Evolutionary conservation across 2,888 invertebrate genomes (phyloP).

Genomic region (Lithophane semibrunnea): DNA sequence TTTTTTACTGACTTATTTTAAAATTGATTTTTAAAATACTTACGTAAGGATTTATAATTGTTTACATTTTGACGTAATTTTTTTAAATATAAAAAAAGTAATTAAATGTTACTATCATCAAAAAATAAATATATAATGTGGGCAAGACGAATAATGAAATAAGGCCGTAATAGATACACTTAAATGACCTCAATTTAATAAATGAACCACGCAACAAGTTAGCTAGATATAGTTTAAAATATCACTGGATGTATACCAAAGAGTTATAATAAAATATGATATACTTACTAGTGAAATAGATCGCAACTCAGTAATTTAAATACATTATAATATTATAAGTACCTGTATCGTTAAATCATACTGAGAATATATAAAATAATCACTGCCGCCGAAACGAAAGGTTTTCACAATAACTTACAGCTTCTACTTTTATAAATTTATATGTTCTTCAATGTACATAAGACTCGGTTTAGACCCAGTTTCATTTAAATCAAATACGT

Average conservation of each 20-base stretch:
- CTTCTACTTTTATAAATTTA: slow-evolving; percentile 68
- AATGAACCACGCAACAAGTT: slow-evolving; percentile 40
- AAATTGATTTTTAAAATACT: slow-evolving; percentile 14
- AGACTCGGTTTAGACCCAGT: slow-evolving; percentile 23
- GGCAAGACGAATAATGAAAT: slow-evolving; percentile 28
- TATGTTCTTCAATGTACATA: slow-evolving; percentile 60
- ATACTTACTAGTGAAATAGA: slow-evolving; percentile 56
- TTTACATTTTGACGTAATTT: slow-evolving; percentile 16
- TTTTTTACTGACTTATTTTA: slow-evolving; percentile 16
- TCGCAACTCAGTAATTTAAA: slow-evolving; percentile 55
- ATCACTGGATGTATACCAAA: slow-evolving; percentile 84
- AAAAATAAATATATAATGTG: slow-evolving; percentile 6
- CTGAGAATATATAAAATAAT: slow-evolving; percentile 61
- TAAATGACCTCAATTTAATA: slow-evolving; percentile 32
- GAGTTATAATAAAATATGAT: slow-evolving; percentile 69
- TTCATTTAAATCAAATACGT: slow-evolving; percentile 45
- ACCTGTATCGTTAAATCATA: slow-evolving; percentile 54
- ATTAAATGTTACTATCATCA: background rate
- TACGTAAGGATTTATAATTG: slow-evolving; percentile 16
- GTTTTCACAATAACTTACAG: slow-evolving; percentile 63
- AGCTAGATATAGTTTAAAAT: slow-evolving; percentile 53
- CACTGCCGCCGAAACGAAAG: slow-evolving; percentile 77
- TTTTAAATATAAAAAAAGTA: background rate
- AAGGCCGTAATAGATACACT: slow-evolving; percentile 6
- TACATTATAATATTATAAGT: slow-evolving; percentile 54